Conservation (phyloP, 2,888 invertebrate species). For the Drosophila seclusa region DNA sequence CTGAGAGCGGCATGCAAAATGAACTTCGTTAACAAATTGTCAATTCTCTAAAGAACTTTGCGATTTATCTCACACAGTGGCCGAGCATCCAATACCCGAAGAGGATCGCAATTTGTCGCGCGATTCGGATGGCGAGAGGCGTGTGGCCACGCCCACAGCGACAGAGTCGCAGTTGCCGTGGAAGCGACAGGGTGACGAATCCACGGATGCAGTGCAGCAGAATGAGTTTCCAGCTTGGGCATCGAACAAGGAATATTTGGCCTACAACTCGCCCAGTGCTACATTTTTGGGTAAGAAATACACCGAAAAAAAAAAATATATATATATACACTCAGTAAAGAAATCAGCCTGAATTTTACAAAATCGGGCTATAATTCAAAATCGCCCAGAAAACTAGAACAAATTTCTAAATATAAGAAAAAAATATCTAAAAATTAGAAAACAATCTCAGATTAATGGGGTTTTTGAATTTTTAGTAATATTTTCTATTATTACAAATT, state of each 20-base stretch:
- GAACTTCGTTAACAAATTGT: background rate
- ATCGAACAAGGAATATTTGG: slow-evolving; percentile 96
- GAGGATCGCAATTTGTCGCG: slow-evolving; percentile 82
- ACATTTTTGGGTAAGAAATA: slow-evolving; percentile 92
- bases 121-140: slow-evolving; percentile 87
- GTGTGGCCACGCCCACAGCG: slow-evolving; percentile 94
- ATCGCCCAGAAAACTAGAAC: background rate
- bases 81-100: slow-evolving; percentile 83
- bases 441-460: background rate
- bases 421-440: background rate
- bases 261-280: slow-evolving; percentile 95
- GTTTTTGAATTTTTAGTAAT: background rate
- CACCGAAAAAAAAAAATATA: background rate
- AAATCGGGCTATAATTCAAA: background rate
- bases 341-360: background rate
- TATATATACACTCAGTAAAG: background rate
- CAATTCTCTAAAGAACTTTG: background rate
- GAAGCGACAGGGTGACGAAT: slow-evolving; percentile 92
- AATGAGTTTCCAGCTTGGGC: slow-evolving; percentile 98
- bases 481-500: background rate
- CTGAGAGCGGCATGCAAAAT: slow-evolving; percentile 37
- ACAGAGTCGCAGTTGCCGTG: slow-evolving; percentile 96
- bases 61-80: slow-evolving; percentile 66
- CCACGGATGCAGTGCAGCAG: slow-evolving; percentile 89
- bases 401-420: background rate